Base-by-base conservation (phyloP, 2,797 vertebrate species). In the Lacerta viridis region DNA sequence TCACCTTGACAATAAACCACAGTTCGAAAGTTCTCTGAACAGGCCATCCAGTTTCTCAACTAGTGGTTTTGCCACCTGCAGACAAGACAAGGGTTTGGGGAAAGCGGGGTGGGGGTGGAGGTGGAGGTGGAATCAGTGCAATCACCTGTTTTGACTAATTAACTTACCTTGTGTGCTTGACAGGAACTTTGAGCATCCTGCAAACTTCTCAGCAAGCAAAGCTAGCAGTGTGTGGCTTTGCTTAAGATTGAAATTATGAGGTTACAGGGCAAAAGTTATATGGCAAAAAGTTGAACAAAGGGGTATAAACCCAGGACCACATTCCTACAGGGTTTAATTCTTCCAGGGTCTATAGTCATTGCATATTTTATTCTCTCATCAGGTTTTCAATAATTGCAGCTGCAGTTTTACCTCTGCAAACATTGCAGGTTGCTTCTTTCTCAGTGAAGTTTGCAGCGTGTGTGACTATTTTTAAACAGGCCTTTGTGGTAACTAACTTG, bases 381-480 rank as follows among this genome's bases (percentile, higher is more conserved):
- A 39, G 17, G 33, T 61, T 80, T 61, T 4, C 79, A 36, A 2
- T n/a, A 29, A 15, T 33, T n/a, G 9, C 15, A 50, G 69, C 69
- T 71, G n/a, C 69, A 71, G 69, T 85, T 76, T 75, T 85, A 23
- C 83, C 36, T 59, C 27, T 61, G 33, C 33, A 84, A 36, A 59
- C 20, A 25, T 55, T 59, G 17, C 20, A 74, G 6, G 59, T 59
- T 71, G 41, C 43, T 11, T 11, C 64, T 81, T 41, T 71, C 41
- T 82, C 13, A 66, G 13, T 13, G 29, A 18, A 23, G 66, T 46
- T 13, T 23, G 0, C 10, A 55, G 10, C 23, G 83, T 89, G 69
- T 41, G 33, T 0, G 10, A 66, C 5, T 29, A 11, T 86, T 84
- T 64, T 85, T 76, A 4, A 0, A 79, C 90, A 83, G 18, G 25